phyloP scores from a whole-genome alignment of 2,888 invertebrate species.

The Andrena dorsata region DNA sequence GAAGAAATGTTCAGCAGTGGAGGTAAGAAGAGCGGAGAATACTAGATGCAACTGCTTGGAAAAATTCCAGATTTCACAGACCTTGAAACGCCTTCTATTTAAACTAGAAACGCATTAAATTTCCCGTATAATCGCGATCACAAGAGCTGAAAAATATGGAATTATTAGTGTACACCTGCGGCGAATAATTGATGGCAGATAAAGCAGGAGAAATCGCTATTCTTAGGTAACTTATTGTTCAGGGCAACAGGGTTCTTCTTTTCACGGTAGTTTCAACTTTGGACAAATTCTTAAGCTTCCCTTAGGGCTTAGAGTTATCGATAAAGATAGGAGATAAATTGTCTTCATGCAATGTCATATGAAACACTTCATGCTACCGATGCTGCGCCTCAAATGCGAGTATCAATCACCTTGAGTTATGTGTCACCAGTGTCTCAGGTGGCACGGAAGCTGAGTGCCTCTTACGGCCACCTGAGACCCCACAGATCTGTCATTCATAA shows the following conservation, averaged over 20 bases:
- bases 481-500: no score
- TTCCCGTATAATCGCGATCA: neutral
- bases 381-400: no score
- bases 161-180: neutral
- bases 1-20: no score
- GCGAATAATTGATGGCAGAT: constrained; percentile 5
- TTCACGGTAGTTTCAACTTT: neutral
- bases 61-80: neutral
- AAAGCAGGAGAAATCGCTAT: constrained; percentile 19
- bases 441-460: no score
- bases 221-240: constrained; percentile 14
- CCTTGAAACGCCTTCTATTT: constrained; percentile 1
- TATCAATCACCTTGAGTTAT: no score
- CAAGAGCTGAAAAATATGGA: neutral
- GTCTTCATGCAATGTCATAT: no score
- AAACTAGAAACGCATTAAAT: neutral
- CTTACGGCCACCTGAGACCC: no score
- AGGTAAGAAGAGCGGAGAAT: neutral
- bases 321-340: no score
- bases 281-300: neutral
- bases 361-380: no score
- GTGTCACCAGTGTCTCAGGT: no score
- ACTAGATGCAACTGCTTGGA: neutral
- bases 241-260: neutral
- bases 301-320: neutral